These are phyloP conservation scores for Drosophila triauraria DNA, from an alignment of 1,140 invertebrate genomes.

Conservation along the genomic window DNA sequence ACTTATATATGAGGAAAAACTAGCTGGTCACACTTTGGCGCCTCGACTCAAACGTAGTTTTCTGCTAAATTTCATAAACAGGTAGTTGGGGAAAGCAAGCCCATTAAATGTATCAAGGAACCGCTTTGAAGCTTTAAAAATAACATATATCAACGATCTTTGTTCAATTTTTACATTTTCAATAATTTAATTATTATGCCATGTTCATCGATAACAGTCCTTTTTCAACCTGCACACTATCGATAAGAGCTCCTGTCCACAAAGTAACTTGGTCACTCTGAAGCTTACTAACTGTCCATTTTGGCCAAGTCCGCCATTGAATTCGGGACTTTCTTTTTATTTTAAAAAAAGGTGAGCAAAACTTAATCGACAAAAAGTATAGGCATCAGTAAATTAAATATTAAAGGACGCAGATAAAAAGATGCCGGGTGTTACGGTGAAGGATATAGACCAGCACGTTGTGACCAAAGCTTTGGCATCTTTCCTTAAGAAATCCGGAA, in stretches of 20 bases:
- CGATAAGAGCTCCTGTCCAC: background rate
- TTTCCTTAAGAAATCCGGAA: conserved; percentile 99
- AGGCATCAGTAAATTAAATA: background rate
- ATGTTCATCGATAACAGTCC: too few species aligned
- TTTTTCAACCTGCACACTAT: background rate
- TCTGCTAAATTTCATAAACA: background rate
- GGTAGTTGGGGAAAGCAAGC: background rate
- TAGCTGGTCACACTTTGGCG: background rate
- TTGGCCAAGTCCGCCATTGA: background rate
- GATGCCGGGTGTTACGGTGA: conserved; percentile 95
- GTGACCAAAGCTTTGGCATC: conserved; percentile 97
- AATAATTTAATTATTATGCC: background rate
- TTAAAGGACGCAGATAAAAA: conserved; percentile 53
- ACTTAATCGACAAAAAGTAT: background rate
- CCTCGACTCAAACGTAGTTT: background rate
- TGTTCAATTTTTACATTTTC: background rate
- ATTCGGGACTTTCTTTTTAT: background rate
- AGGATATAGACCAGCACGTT: conserved; percentile 99
- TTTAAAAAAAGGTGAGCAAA: background rate
- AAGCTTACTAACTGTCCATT: conserved; percentile 10
- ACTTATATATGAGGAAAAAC: background rate
- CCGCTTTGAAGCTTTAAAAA: background rate
- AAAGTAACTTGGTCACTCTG: background rate
- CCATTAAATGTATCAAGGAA: background rate
- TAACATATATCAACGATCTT: background rate